Conservation (phyloP, 2,113 vertebrate genomes). For the Brienomyrus longianalis region DNA sequence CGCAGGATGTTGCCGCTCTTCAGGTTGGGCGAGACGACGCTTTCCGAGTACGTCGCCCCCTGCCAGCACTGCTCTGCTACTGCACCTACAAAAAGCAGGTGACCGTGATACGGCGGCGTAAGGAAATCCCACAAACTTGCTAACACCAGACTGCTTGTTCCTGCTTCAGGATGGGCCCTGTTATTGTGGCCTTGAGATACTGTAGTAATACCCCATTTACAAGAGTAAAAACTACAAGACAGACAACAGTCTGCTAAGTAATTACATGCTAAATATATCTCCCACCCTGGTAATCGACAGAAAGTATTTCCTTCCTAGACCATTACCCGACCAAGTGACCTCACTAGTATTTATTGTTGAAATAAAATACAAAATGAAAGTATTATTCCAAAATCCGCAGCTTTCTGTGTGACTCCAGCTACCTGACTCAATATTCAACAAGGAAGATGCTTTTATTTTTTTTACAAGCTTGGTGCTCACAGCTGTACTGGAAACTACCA, state of each 20-base stretch:
- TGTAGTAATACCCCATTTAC: not conserved
- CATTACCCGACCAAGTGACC: not conserved
- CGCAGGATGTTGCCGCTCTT: slow-evolving; percentile 65
- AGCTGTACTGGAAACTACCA: not conserved
- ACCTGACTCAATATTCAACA: not conserved
- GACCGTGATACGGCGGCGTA: not conserved
- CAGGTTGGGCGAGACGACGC: slow-evolving; percentile 70
- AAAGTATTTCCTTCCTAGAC: not conserved
- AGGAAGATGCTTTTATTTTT: not conserved
- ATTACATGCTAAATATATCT: not conserved
- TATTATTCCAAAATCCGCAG: not conserved
- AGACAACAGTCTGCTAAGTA: not conserved
- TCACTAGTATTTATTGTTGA: not conserved
- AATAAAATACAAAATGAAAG: not conserved
- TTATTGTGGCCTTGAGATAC: not conserved
- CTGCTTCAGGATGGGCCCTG: not conserved
- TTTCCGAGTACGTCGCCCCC: slow-evolving; percentile 63
- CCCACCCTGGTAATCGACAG: not conserved
- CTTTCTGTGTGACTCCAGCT: not conserved
- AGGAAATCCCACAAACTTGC: not conserved
- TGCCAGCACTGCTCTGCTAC: slow-evolving; percentile 69
- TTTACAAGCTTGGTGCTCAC: not conserved
- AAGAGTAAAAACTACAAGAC: not conserved
- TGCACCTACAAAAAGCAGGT: slow-evolving; percentile 51
- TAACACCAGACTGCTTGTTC: not conserved